Evolutionary conservation across 2,797 vertebrate species (phyloP), one percentile per base, ranked within the genome.

Genomic region (Philypnodon macrostomus): DNA sequence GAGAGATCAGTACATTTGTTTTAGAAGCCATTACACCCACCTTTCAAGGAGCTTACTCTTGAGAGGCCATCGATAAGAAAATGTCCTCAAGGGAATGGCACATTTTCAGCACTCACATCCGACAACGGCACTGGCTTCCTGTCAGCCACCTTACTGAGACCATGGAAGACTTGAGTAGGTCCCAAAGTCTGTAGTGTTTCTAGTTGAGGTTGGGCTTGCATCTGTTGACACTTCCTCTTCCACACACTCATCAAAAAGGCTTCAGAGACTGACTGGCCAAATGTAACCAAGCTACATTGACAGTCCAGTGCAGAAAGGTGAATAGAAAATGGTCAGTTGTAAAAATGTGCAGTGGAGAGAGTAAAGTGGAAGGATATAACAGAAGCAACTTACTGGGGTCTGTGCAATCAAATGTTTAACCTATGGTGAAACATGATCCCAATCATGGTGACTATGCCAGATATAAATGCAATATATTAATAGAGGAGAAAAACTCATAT

Each of bases 1-100:
- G 26, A 14, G 11, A n/a, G n/a, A n/a, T n/a, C 23, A 46, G 38
- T 42, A 24, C 38, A 42, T 7, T 1, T 51, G 12, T n/a, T 54
- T 32, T 37, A 4, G 34, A 49, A 51, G 35, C 58, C 48, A 38
- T 47, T 48, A n/a, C 47, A 48, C 45, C 59, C 67, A 27, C 41
- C 33, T 17, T 12, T 41, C n/a, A n/a, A n/a, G n/a, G n/a, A n/a
- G 34, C 37, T 63, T 26, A 60, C 58, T 38, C 38, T 4, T n/a
- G 9, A 46, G 42, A 47, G 38, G 34, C 60, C 58, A 50, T 55
- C 9, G 36, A 42, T 23, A 47, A 64, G 52, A 48, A 51, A 41
- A 30, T 26, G 23, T 53, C 34, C 45, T 56, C 18, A 9, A 34
- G 47, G 14, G 34, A 14, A 13, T 33, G 27, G 12, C 15, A 15